These are phyloP conservation scores for Chaetophractus vellerosus DNA, from an alignment of 2,797 vertebrate genomes.

Conservation along the genomic window DNA sequence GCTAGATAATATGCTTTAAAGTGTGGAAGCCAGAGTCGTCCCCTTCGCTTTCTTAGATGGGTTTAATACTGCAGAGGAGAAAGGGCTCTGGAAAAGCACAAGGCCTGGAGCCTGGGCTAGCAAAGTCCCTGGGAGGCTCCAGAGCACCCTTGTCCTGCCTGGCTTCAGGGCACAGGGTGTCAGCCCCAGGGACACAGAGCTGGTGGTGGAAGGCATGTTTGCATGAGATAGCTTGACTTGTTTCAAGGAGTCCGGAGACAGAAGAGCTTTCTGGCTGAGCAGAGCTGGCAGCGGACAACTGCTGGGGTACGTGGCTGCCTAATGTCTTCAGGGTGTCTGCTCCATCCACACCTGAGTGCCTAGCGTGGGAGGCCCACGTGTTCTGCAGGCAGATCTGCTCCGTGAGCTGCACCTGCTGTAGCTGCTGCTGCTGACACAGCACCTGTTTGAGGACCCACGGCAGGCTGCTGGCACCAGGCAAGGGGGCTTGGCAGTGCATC, in stretches of 20 bases:
- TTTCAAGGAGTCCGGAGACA: conserved; percentile 95
- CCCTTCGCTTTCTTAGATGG: conserved; percentile 95
- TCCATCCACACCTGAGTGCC: conserved; percentile 92
- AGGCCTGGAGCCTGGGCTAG: neutral
- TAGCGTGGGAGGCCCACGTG: conserved; percentile 95
- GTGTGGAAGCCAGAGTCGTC: neutral
- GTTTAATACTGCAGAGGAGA: conserved; percentile 91
- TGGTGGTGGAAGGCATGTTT: conserved; percentile 83
- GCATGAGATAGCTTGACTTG: conserved; percentile 95
- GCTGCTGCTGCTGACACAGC: no score
- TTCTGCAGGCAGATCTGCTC: conserved; percentile 98
- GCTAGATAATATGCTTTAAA: no score
- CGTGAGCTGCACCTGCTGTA: conserved; percentile 98
- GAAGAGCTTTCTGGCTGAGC: conserved; percentile 95
- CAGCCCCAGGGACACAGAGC: conserved; percentile 89
- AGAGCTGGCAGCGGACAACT: conserved; percentile 92
- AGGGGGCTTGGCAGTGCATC: no score
- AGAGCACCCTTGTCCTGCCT: conserved; percentile 91
- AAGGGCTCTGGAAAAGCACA: conserved; percentile 93
- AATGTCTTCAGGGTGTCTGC: conserved; percentile 96
- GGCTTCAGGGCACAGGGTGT: conserved; percentile 92
- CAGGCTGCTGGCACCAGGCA: no score
- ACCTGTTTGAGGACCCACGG: no score
- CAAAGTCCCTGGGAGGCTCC: conserved; percentile 91
- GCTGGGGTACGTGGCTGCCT: conserved; percentile 96